A percentile compares a stretch with the other conserved stretches of the same genome.
phyloP scores from a whole-genome alignment of 2,797 vertebrate species.

The Scyliorhinus canicula region DNA sequence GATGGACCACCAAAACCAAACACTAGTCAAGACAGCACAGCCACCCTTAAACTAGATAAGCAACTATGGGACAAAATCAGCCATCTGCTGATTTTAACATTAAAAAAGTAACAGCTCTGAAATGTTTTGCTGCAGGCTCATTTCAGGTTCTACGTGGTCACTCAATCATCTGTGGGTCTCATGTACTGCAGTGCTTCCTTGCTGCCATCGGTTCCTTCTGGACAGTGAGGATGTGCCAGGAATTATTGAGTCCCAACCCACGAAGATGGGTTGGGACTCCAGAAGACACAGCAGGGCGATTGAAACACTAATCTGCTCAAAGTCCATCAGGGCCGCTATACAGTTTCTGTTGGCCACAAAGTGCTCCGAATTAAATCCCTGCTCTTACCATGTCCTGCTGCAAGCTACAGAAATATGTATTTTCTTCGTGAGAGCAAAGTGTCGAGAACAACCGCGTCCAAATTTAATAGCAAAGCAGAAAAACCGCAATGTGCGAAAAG shows the following conservation, averaged over 20 bases:
- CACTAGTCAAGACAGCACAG: not conserved
- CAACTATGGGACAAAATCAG: not conserved
- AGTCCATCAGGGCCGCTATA: not conserved
- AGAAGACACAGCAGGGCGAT: not conserved
- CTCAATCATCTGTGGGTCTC: not conserved
- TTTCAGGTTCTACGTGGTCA: not conserved
- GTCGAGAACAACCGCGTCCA: not conserved
- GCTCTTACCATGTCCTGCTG: not conserved
- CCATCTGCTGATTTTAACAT: too few species aligned
- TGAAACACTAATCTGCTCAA: not conserved
- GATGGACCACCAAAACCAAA: not conserved
- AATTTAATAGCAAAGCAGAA: not conserved
- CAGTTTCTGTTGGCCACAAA: not conserved
- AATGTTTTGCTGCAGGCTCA: not conserved
- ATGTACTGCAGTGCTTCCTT: not conserved
- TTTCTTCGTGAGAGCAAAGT: not conserved
- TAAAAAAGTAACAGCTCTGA: not conserved
- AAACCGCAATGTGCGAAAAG: not conserved
- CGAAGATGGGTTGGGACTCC: not conserved
- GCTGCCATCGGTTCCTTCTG: not conserved
- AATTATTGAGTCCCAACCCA: not conserved
- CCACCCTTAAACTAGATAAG: not conserved
- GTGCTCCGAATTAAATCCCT: not conserved
- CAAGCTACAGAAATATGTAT: not conserved
- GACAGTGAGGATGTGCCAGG: not conserved